phyloP scores from a whole-genome alignment of 2,888 invertebrate genomes.

The Cyclophora albipunctata region DNA sequence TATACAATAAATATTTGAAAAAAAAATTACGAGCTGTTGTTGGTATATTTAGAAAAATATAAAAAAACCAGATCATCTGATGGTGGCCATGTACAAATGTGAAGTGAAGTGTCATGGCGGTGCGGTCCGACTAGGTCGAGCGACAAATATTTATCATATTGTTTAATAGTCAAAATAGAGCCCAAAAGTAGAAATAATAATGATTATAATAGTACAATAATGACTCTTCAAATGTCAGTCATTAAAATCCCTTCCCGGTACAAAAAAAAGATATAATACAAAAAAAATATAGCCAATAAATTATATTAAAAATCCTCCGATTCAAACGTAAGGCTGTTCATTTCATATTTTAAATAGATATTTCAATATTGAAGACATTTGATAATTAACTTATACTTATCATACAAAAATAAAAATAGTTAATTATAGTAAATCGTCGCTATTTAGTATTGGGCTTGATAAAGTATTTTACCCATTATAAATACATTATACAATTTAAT shows the following conservation, averaged over 20 bases:
- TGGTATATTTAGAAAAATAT: conserved; percentile 75
- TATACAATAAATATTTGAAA: conserved; percentile 59
- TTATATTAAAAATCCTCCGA: conserved; percentile 54
- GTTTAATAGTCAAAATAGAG: conserved; percentile 72
- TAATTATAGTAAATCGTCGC: conserved; percentile 56
- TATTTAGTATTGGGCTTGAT: conserved; percentile 34
- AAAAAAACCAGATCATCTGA: conserved; percentile 80
- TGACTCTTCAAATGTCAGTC: conserved; percentile 30
- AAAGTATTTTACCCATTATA: conserved; percentile 32
- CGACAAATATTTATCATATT: conserved; percentile 58
- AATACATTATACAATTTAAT: conserved; percentile 28
- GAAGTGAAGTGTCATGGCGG: conserved; percentile 56
- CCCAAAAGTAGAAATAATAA: conserved; percentile 48
- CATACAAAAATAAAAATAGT: conserved; percentile 56
- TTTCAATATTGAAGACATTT: conserved; percentile 48
- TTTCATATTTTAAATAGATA: conserved; percentile 50
- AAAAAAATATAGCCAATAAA: conserved; percentile 38
- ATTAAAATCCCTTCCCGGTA: conserved; percentile 52
- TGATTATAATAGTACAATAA: conserved; percentile 40
- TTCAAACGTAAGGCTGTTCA: conserved; percentile 50
- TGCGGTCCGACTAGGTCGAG: conserved; percentile 39
- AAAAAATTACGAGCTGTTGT: conserved; percentile 65
- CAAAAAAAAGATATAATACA: conserved; percentile 60
- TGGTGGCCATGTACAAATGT: conserved; percentile 81
- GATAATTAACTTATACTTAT: conserved; percentile 49